Percentiles rank a stretch among this genome's conserved stretches.
Evolutionary conservation across 2,888 invertebrate species (phyloP).

Genomic region (Drosophila bunnanda): DNA sequence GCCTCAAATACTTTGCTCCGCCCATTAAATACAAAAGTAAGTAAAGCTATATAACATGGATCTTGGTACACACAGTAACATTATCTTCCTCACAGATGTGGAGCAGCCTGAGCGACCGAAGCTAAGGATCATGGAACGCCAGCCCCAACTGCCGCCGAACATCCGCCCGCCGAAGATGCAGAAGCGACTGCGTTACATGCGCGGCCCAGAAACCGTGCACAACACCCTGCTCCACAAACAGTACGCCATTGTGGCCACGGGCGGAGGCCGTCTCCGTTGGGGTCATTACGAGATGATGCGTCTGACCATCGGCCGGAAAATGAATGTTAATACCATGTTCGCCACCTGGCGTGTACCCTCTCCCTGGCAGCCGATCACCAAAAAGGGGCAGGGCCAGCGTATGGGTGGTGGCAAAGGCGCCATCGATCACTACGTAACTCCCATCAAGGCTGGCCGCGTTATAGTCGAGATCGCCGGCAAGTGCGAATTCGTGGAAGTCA

Average conservation of each 20-base stretch:
- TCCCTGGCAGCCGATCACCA: constrained; percentile 98
- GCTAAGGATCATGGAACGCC: constrained; percentile 89
- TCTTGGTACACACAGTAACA: background rate
- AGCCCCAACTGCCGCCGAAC: constrained; percentile 88
- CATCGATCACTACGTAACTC: constrained; percentile 97
- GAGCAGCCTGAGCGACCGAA: constrained; percentile 90
- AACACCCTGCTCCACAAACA: constrained; percentile 94
- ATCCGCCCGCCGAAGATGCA: constrained; percentile 93
- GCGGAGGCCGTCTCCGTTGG: constrained; percentile 92
- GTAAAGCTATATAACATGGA: constrained; percentile 44
- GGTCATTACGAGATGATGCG: constrained; percentile 96
- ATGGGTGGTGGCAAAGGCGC: constrained; percentile 99
- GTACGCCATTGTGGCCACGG: constrained; percentile 94
- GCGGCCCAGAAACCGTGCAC: constrained; percentile 95
- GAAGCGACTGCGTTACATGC: constrained; percentile 92
- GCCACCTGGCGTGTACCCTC: constrained; percentile 97
- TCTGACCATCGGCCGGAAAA: constrained; percentile 89
- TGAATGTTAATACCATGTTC: constrained; percentile 94
- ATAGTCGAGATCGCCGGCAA: constrained; percentile 97
- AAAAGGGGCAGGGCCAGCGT: constrained; percentile 94
- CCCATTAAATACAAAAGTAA: constrained; percentile 89
- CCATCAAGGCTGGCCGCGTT: constrained; percentile 94
- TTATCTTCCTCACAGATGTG: constrained; percentile 86
- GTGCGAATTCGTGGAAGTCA: constrained; percentile 93
- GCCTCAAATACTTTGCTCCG: constrained; percentile 89